A percentile compares a stretch with the other conserved stretches of the same genome.
These are phyloP conservation scores for Theodoxus fluviatilis DNA, from an alignment of 2,888 invertebrate species.

Conservation along the genomic window DNA sequence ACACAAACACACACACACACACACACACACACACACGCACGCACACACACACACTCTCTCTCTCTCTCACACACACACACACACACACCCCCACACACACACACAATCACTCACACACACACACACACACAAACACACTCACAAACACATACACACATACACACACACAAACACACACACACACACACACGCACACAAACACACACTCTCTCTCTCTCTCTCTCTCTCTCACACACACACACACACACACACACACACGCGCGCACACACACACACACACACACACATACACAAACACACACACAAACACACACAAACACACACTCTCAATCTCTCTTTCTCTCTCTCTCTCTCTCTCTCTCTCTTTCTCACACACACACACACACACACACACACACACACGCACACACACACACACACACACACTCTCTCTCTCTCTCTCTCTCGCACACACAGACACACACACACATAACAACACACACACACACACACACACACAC, in stretches of 20 bases:
- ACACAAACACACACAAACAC: too few relatives aligned
- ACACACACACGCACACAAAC: not conserved
- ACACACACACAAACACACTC: not conserved
- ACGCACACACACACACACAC: not conserved
- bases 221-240: not conserved
- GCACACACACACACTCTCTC: not conserved
- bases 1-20: not conserved
- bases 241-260: slow-evolving; percentile 12
- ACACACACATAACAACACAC: too few relatives aligned
- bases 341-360: not conserved
- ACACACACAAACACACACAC: not conserved
- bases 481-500: too few relatives aligned
- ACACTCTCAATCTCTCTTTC: too few relatives aligned
- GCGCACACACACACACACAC: slow-evolving; percentile 20
- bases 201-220: not conserved
- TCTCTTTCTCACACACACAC: not conserved
- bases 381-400: not conserved
- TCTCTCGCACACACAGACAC: too few relatives aligned
- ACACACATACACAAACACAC: not conserved
- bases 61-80: not conserved
- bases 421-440: not conserved
- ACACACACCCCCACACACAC: not conserved
- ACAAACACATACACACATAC: not conserved
- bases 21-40: not conserved
- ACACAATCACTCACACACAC: not conserved